These are phyloP conservation scores for Trachelus stipa DNA, from an alignment of 2,888 invertebrate genomes.

Conservation along the genomic window DNA sequence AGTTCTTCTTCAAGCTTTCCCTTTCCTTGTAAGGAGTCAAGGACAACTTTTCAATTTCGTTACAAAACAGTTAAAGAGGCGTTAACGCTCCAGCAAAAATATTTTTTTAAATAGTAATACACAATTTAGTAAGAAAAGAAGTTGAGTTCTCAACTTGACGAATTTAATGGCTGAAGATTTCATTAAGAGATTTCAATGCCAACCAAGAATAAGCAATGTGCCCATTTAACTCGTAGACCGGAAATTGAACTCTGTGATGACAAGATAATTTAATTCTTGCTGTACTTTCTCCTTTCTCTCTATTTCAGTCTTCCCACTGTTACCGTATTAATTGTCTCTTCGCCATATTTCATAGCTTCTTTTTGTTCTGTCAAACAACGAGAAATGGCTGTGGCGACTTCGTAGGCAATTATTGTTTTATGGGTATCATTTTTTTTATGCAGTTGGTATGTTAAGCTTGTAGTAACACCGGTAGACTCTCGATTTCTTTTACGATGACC, in stretches of 20 bases:
- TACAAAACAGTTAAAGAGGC: not conserved
- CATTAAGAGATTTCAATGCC: not conserved
- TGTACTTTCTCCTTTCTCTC: not conserved
- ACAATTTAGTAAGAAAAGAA: not conserved
- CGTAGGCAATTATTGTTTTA: not conserved
- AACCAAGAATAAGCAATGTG: not conserved
- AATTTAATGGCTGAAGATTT: not conserved
- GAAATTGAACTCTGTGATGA: not conserved
- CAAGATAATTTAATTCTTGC: not conserved
- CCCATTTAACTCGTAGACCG: not conserved
- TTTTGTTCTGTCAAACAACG: not conserved
- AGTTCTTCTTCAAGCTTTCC: not conserved
- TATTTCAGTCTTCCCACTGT: not conserved
- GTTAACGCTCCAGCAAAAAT: not conserved
- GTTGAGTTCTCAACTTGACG: not conserved
- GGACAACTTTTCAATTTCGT: not conserved
- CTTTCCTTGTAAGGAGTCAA: not conserved
- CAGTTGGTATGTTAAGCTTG: not conserved
- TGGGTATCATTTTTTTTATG: not conserved
- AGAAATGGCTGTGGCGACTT: not conserved
- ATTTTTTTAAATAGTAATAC: not conserved
- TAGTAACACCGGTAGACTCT: too few relatives aligned
- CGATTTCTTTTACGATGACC: not conserved
- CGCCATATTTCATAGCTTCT: not conserved
- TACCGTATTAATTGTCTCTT: not conserved